phyloP scores from a whole-genome alignment of 2,113 vertebrate species.

The Dicaeum eximium region DNA sequence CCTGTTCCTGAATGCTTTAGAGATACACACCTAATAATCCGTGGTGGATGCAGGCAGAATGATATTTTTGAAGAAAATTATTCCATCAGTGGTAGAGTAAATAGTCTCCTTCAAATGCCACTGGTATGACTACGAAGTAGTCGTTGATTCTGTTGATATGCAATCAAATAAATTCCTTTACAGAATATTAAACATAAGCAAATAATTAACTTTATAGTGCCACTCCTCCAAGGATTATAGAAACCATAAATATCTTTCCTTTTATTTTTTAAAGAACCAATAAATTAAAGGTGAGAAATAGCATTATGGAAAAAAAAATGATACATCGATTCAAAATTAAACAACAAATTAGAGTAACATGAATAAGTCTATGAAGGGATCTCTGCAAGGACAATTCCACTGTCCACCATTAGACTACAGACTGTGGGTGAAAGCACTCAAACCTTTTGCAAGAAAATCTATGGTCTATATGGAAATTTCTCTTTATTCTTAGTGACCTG shows the following conservation, averaged over 20 bases:
- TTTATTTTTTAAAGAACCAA: not conserved
- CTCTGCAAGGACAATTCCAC: not conserved
- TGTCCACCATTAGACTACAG: not conserved
- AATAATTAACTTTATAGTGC: not conserved
- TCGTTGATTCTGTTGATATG: not conserved
- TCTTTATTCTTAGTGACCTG: not conserved
- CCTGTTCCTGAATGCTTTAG: not conserved
- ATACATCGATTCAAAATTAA: not conserved
- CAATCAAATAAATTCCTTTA: not conserved
- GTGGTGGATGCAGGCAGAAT: not conserved
- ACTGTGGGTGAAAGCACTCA: not conserved
- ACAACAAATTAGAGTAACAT: not conserved
- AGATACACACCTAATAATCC: not conserved
- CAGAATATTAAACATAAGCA: not conserved
- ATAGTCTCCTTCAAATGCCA: not conserved
- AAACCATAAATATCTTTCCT: not conserved
- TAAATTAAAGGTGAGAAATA: not conserved
- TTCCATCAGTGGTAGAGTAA: not conserved
- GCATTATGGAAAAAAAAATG: not conserved
- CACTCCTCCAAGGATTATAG: not conserved
- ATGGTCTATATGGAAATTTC: not conserved
- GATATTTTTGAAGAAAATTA: not conserved
- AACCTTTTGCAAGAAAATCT: not conserved
- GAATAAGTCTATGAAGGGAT: not conserved
- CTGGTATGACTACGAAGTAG: not conserved